Evolutionary conservation across 2,797 vertebrate genomes (phyloP).

Genomic region (Hypotaenidia okinawae): DNA sequence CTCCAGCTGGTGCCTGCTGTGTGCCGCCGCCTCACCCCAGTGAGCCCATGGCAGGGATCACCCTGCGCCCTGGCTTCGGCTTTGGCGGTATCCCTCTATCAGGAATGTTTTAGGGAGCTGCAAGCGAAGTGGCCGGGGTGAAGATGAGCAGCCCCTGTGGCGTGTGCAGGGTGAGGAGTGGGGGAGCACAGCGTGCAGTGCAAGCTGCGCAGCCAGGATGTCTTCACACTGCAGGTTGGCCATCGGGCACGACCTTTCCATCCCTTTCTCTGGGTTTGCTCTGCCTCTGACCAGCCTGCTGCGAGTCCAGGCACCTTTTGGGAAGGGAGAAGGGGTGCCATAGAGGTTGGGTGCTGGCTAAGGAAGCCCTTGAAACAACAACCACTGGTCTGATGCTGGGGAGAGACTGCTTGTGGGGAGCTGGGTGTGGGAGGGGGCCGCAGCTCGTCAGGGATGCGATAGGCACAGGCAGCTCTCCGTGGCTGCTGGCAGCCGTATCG

Average conservation of each 20-base stretch:
- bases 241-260: neutral
- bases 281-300: fast-evolving
- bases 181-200: neutral
- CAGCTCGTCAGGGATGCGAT: neutral
- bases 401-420: neutral
- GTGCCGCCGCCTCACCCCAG: fast-evolving
- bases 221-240: fast-evolving
- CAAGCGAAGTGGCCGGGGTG: fast-evolving
- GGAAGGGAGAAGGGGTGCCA: neutral
- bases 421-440: neutral
- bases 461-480: neutral
- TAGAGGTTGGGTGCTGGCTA: neutral
- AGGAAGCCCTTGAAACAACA: neutral
- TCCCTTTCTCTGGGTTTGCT: neutral
- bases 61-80: fast-evolving
- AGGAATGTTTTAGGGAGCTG: neutral
- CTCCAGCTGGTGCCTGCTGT: fast-evolving
- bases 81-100: fast-evolving
- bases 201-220: fast-evolving
- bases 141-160: neutral
- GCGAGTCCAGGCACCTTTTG: neutral
- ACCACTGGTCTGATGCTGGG: fast-evolving
- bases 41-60: neutral
- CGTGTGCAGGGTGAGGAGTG: fast-evolving
- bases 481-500: neutral